Conservation (phyloP, 2,888 invertebrate species). For the Hoplodrina ambigua region DNA sequence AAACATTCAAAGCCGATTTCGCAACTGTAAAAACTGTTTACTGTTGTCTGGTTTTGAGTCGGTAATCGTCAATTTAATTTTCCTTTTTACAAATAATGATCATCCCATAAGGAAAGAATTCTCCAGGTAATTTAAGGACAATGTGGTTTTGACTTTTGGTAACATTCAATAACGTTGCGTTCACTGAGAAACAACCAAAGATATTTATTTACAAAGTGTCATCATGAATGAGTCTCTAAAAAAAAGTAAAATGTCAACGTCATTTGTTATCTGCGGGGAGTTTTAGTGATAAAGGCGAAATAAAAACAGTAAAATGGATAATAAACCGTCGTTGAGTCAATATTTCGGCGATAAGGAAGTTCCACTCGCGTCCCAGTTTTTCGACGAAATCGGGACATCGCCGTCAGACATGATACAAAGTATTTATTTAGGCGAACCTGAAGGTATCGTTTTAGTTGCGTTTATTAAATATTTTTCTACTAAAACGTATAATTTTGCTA, state of each 20-base stretch:
- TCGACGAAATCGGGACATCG: conserved; percentile 87
- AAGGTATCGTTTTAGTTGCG: conserved; percentile 68
- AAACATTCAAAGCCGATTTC: no score
- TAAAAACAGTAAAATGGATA: conserved; percentile 78
- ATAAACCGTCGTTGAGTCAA: conserved; percentile 89
- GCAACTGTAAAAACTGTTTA: no score
- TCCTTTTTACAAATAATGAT: background rate
- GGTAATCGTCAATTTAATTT: background rate
- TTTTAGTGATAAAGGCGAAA: conserved; percentile 38
- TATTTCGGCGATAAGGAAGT: conserved; percentile 88
- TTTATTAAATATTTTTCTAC: conserved; percentile 33
- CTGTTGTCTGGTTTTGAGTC: background rate
- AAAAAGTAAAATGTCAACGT: conserved; percentile 10
- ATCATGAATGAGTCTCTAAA: background rate
- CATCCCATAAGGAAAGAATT: no score
- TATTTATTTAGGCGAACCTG: conserved; percentile 84
- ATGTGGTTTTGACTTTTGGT: background rate
- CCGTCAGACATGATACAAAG: conserved; percentile 88
- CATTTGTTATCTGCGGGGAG: conserved; percentile 42
- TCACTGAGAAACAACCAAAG: conserved; percentile 1
- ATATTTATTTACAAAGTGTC: background rate
- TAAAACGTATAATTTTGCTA: background rate
- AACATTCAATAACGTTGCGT: conserved; percentile 5
- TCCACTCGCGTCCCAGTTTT: conserved; percentile 86
- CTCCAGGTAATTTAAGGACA: no score